Base-by-base conservation (phyloP, 2,888 invertebrate genomes). In the Erpobdella octoculata region DNA sequence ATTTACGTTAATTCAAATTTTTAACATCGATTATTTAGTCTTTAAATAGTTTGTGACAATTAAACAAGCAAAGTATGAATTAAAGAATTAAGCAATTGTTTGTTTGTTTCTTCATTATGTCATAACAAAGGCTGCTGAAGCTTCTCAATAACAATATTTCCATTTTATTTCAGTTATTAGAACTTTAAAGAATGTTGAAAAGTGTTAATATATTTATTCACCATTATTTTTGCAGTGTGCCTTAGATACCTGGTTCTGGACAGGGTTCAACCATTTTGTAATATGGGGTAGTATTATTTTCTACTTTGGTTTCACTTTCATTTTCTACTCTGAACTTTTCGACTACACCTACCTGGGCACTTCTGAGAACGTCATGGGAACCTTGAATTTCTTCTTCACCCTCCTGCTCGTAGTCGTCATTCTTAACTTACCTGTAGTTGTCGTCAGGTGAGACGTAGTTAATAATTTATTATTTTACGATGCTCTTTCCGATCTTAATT, bases 201-300 rank as follows among this genome's bases (percentile, higher is more conserved):
- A 28, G n/a, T 18, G 18, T 46, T 46, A 46, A 46, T 15, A 46
- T 15, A 15, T 46, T 18, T 46, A 15, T 46, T 46, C 18, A 46
- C 15, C 18, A 15, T 15, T 0, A 62, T 25, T 37, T 18, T 79
- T 86, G 73, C 86, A 96, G 93, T 94, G 97, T 84, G 94, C 94
- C 73, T 86, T 98, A 79, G 98, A 98, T 84, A 98, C 97, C 72
- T 89, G 92, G 31, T 98, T 97, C 83, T 98, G 97, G 97, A 97
- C 97, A 71, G 88, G 91, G 78, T 91, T 94, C 85, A 97, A 96
- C 85, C 96, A 96, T 86, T 87, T 97, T 75, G 93, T 92, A 83
- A 92, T 97, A 78, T 96, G 95, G 94, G 96, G 96, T 79, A 95
- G 95, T 75, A 87, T 98, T 73, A 87, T 92, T 77, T 92, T 93